phyloP scores from a whole-genome alignment of 2,797 vertebrate genomes.

The Discoglossus pictus region DNA sequence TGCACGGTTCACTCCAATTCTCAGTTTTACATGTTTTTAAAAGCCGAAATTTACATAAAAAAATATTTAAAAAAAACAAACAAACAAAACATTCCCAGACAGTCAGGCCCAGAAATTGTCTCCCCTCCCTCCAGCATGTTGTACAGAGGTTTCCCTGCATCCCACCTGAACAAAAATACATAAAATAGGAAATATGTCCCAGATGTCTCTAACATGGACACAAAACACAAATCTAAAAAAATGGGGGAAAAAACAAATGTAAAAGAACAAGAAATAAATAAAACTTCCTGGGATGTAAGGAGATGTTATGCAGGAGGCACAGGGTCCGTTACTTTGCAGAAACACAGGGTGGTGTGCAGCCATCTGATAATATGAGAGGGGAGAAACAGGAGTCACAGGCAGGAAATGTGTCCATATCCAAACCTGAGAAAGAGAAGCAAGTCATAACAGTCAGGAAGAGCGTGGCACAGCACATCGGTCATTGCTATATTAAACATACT shows the following conservation, averaged over 20 bases:
- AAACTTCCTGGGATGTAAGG: constrained; percentile 50
- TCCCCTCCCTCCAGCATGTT: constrained; percentile 29
- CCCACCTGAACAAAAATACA: constrained; percentile 73
- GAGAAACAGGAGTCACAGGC: constrained; percentile 35
- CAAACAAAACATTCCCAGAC: constrained; percentile 41
- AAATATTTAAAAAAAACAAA: constrained; percentile 43
- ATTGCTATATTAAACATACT: too few relatives aligned
- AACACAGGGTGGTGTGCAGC: constrained; percentile 44
- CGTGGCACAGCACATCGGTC: too few relatives aligned
- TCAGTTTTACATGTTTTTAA: constrained; percentile 72
- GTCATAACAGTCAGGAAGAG: too few relatives aligned
- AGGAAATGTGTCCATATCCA: constrained; percentile 38
- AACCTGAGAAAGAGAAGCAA: constrained; percentile 26
- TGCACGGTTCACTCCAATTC: constrained; percentile 64
- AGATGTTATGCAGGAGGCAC: constrained; percentile 40
- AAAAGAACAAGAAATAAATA: constrained; percentile 49
- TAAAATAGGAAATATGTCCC: constrained; percentile 61
- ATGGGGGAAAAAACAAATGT: constrained; percentile 54
- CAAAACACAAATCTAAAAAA: constrained; percentile 69
- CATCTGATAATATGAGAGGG: constrained; percentile 41
- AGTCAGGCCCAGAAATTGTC: constrained; percentile 22
- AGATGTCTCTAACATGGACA: constrained; percentile 69
- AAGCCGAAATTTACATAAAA: constrained; percentile 61
- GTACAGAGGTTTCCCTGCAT: constrained; percentile 52
- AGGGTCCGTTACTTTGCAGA: constrained; percentile 30